These are phyloP conservation scores for Conistra vaccinii DNA, from an alignment of 2,888 invertebrate species.

Conservation along the genomic window DNA sequence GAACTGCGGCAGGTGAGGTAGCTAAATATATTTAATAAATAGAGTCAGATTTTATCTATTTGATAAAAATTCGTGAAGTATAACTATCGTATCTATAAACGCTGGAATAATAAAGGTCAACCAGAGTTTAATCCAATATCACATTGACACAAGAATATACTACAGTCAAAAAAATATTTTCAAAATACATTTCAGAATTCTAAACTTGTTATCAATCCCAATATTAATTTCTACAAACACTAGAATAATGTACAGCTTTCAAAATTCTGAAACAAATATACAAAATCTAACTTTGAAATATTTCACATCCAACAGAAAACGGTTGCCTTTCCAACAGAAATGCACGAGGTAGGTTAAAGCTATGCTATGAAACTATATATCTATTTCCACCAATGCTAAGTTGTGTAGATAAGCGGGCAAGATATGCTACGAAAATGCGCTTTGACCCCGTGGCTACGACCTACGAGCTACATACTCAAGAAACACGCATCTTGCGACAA, in stretches of 20 bases:
- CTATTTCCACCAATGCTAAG: not conserved
- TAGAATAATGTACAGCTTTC: not conserved
- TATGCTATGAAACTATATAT: not conserved
- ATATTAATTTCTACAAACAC: not conserved
- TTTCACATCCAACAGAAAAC: too few species aligned
- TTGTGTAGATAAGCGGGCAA: not conserved
- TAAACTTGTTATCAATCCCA: not conserved
- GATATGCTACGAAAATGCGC: not conserved
- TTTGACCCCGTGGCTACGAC: not conserved
- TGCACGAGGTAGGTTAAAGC: not conserved
- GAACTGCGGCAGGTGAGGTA: too few species aligned
- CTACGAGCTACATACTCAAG: too few species aligned
- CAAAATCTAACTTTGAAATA: slow-evolving; percentile 19
- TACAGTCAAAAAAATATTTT: not conserved
- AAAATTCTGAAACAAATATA: not conserved
- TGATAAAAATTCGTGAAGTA: not conserved
- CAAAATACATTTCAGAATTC: slow-evolving; percentile 10
- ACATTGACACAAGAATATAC: not conserved
- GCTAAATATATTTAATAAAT: too few species aligned
- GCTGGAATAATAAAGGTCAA: not conserved
- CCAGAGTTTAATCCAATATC: not conserved
- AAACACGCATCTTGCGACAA: too few species aligned
- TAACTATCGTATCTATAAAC: not conserved
- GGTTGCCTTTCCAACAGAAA: not conserved
- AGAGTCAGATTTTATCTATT: too few species aligned